phyloP scores from a whole-genome alignment of 1,140 invertebrate species.

The Drosophila quadrilineata region DNA sequence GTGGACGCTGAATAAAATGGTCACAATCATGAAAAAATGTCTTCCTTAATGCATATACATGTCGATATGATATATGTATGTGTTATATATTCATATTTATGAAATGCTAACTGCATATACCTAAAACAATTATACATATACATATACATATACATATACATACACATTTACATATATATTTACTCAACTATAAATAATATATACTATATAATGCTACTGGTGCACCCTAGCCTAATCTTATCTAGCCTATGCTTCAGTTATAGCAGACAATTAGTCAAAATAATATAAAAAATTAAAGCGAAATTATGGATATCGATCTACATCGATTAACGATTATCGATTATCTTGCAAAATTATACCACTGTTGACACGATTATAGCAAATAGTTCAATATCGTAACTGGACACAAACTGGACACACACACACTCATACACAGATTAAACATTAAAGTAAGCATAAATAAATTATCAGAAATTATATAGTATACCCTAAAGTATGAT shows the following conservation, averaged over 20 bases:
- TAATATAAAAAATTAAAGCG: background rate
- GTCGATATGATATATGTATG: constrained; percentile 73
- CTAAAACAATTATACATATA: constrained; percentile 23
- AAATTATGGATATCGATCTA: too few species aligned
- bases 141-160: constrained; percentile 20
- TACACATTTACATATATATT: constrained; percentile 40
- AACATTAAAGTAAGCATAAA: too few species aligned
- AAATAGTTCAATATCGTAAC: constrained; percentile 11
- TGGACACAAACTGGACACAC: constrained; percentile 14
- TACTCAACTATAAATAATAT: too few species aligned
- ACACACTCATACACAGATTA: constrained; percentile 9
- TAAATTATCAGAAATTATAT: constrained; percentile 43
- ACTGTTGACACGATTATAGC: constrained; percentile 61
- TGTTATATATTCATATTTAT: constrained; percentile 58
- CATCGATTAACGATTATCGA: constrained; percentile 48
- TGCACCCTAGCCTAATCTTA: constrained; percentile 53
- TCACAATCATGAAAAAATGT: constrained; percentile 81
- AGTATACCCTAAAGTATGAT: constrained; percentile 41
- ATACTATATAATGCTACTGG: constrained; percentile 49
- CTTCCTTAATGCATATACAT: constrained; percentile 80
- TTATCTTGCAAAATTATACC: constrained; percentile 64
- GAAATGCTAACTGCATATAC: constrained; percentile 31
- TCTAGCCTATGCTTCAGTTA: constrained; percentile 72
- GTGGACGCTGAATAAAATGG: constrained; percentile 58
- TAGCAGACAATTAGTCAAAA: constrained; percentile 32